phyloP scores from a whole-genome alignment of 2,888 invertebrate species.

The Philaethria dido region DNA sequence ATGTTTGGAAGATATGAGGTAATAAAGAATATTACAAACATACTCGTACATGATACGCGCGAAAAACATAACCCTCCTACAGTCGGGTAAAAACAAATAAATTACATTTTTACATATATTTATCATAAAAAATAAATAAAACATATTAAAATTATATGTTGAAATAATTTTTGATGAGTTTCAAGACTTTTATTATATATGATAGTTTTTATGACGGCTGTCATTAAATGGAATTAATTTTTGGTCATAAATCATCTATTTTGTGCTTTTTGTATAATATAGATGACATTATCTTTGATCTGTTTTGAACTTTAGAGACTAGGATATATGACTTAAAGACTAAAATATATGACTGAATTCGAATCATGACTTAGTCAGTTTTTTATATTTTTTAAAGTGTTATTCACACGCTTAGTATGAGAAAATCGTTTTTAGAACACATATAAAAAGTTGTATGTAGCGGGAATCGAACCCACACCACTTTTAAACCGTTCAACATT shows the following conservation, averaged over 20 bases:
- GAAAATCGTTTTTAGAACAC: no score
- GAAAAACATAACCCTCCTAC: no score
- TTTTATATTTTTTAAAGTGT: no score
- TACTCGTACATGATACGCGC: no score
- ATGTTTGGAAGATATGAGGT: no score
- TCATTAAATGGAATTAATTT: constrained; percentile 12
- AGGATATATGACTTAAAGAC: constrained; percentile 1
- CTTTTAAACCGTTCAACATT: no score
- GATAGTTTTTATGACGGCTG: constrained; percentile 2
- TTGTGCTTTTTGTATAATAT: background rate
- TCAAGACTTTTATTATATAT: background rate
- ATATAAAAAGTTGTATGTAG: no score
- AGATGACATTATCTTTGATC: constrained; percentile 16
- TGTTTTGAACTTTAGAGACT: constrained; percentile 12
- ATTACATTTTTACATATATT: no score
- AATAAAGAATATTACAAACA: no score
- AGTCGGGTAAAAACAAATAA: no score
- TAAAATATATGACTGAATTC: constrained; percentile 8
- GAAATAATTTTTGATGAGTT: constrained; percentile 16
- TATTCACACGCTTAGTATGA: no score
- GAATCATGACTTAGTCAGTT: background rate
- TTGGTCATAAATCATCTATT: constrained; percentile 11
- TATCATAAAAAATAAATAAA: background rate
- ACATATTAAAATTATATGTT: background rate
- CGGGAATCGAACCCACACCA: no score